These are phyloP conservation scores for Torymus aiolomorphi DNA, from an alignment of 2,888 invertebrate genomes.

Conservation along the genomic window DNA sequence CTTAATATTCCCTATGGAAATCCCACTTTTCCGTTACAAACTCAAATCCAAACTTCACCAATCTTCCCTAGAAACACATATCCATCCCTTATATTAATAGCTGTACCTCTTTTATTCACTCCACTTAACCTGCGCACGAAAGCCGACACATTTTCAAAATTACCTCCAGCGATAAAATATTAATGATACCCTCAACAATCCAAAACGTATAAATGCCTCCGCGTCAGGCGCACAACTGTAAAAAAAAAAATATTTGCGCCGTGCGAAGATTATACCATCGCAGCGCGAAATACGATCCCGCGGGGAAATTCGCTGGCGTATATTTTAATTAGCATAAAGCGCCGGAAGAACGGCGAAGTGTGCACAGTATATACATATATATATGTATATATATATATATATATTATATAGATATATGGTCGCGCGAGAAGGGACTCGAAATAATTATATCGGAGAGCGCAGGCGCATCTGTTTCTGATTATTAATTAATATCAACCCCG, in stretches of 20 bases:
- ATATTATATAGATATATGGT: no score
- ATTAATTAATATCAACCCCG: conserved; percentile 74
- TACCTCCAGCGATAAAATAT: not conserved
- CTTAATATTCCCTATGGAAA: no score
- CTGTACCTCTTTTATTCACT: not conserved
- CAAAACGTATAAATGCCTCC: no score
- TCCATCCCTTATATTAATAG: not conserved
- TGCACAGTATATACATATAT: not conserved
- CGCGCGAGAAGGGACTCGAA: conserved; percentile 65
- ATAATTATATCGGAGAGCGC: conserved; percentile 69
- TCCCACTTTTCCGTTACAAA: no score
- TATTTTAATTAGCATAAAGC: conserved; percentile 48
- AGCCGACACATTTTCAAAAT: not conserved
- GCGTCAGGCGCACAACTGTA: no score
- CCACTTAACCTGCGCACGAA: conserved; percentile 4
- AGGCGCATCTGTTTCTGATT: conserved; percentile 75
- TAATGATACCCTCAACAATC: no score
- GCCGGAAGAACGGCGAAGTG: conserved; percentile 17
- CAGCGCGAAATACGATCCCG: no score
- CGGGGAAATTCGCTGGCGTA: no score
- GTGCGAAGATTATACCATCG: no score
- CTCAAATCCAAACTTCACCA: no score
- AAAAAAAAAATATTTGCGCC: no score
- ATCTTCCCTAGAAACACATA: not conserved
- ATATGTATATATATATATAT: no score